Evolutionary conservation across 53 echinoderm and acorn worm species (phyloP).

Genomic region (Hippasteria phrygiana): DNA sequence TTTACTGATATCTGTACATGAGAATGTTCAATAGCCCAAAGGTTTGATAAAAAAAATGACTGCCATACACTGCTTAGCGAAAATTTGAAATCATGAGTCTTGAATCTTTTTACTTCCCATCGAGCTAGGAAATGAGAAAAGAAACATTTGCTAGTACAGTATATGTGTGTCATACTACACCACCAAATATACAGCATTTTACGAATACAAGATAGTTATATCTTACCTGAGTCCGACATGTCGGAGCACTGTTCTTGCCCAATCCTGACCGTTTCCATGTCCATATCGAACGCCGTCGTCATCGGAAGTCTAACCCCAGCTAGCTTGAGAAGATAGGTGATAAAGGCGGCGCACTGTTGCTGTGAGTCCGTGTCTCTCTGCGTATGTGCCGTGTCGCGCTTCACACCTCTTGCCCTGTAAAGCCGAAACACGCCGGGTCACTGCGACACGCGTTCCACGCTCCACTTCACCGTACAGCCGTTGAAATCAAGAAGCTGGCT

Average conservation of each 20-base stretch:
- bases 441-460: conserved; percentile 36
- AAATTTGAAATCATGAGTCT: too few relatives aligned
- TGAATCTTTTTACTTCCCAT: too few relatives aligned
- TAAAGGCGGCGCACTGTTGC: background rate
- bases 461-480: conserved; percentile 63
- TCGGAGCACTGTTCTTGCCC: conserved; percentile 48
- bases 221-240: conserved; percentile 47
- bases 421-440: conserved; percentile 11
- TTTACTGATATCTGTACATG: too few relatives aligned
- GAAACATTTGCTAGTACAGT: too few relatives aligned
- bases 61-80: too few relatives aligned
- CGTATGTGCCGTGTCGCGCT: conserved; percentile 7
- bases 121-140: too few relatives aligned
- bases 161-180: too few relatives aligned
- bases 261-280: conserved; percentile 56
- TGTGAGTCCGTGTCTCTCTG: background rate
- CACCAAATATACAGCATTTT: too few relatives aligned
- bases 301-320: background rate
- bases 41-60: too few relatives aligned
- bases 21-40: too few relatives aligned
- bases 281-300: conserved; percentile 1
- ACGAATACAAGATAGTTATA: background rate
- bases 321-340: background rate
- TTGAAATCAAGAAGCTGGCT: conserved; percentile 56
- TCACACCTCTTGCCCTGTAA: conserved; percentile 25